Evolutionary conservation across 2,113 vertebrate genomes (phyloP).

Genomic region (Gallinago media): DNA sequence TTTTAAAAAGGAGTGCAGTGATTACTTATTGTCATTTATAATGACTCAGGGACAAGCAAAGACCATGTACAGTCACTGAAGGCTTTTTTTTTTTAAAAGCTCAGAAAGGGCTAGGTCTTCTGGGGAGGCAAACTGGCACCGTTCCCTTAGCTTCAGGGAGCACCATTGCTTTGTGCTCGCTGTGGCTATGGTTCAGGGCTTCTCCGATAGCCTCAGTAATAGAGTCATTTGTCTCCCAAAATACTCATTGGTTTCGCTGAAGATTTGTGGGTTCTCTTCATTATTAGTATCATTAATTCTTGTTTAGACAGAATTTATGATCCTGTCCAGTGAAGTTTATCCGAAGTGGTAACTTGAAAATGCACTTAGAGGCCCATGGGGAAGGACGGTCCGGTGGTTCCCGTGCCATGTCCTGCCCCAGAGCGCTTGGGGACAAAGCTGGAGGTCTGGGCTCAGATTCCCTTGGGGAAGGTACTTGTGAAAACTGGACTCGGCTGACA

Average conservation of each 20-base stretch:
- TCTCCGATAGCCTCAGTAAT: neutral
- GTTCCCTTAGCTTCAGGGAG: neutral
- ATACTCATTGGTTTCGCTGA: neutral
- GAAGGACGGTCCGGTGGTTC: neutral
- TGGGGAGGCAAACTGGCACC: neutral
- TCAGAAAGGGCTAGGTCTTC: neutral
- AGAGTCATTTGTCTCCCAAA: constrained; percentile 55
- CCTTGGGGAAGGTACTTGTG: neutral
- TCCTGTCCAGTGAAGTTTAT: neutral
- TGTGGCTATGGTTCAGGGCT: constrained; percentile 23
- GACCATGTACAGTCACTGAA: neutral
- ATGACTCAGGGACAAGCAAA: neutral
- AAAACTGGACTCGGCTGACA: neutral
- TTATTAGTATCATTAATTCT: constrained; percentile 47
- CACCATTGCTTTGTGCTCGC: neutral
- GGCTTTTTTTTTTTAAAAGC: neutral
- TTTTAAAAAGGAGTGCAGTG: no score
- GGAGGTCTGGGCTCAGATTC: neutral
- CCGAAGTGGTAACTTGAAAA: neutral
- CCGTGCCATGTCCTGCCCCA: accelerated
- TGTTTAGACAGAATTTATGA: constrained; percentile 12
- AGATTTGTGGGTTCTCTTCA: constrained; percentile 35
- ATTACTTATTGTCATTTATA: neutral
- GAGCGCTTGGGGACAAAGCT: neutral
- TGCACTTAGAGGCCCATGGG: neutral